phyloP scores from a whole-genome alignment of 2,797 vertebrate species.

The Tapirus indicus region DNA sequence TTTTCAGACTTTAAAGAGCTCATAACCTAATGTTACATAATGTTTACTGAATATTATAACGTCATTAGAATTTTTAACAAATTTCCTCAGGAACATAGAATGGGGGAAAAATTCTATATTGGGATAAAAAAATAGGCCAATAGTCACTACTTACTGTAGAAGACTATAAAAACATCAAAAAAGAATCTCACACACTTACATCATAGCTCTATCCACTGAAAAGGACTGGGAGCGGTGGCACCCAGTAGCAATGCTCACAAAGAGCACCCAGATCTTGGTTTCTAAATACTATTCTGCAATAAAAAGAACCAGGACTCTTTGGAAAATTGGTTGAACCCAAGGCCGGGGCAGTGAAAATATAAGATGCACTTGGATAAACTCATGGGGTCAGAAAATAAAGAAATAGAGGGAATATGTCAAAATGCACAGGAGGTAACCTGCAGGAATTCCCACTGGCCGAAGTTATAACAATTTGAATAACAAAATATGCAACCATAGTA shows the following conservation, averaged over 20 bases:
- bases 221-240: background rate
- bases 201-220: background rate
- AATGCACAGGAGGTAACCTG: background rate
- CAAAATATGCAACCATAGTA: background rate
- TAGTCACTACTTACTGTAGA: background rate
- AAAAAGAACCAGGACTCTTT: background rate
- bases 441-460: background rate
- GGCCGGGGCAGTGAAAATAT: background rate
- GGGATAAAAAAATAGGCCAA: background rate
- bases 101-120: background rate
- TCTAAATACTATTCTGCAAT: background rate
- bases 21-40: background rate
- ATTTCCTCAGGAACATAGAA: conserved; percentile 22
- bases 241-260: background rate
- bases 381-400: background rate
- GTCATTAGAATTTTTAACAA: background rate
- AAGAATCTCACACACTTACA: background rate
- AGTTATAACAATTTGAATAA: background rate
- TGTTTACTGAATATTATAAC: conserved; percentile 33
- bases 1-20: background rate
- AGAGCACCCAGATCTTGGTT: background rate
- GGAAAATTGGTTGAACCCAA: background rate
- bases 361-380: background rate
- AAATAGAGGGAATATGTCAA: background rate
- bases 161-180: background rate